Evolutionary conservation across 2,888 invertebrate genomes (phyloP).

Genomic region (Heliothis peltigera): DNA sequence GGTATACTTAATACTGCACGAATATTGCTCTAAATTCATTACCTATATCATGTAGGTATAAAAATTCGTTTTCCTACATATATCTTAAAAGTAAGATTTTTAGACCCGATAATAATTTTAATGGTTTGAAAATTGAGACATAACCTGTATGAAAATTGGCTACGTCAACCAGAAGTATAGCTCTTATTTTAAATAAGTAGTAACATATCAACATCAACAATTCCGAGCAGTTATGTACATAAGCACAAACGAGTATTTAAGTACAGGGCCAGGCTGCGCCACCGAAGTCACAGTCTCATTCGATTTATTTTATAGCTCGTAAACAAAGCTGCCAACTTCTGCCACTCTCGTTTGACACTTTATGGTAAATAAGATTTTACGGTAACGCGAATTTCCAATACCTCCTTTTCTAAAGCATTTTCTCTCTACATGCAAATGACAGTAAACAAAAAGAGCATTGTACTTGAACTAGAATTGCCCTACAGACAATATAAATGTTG

Average conservation of each 20-base stretch:
- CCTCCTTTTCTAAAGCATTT: slow-evolving; percentile 74
- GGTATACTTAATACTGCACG: too few species aligned
- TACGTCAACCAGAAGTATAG: slow-evolving; percentile 15
- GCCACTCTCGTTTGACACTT: slow-evolving; percentile 82
- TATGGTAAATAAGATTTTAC: slow-evolving; percentile 87
- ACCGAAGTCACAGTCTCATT: slow-evolving; percentile 76
- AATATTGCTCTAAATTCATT: too few species aligned
- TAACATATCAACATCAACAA: slow-evolving; percentile 50
- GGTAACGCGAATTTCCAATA: slow-evolving; percentile 77
- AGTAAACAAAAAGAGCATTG: slow-evolving; percentile 73
- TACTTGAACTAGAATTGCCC: slow-evolving; percentile 67
- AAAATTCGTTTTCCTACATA: too few species aligned
- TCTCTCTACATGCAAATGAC: slow-evolving; percentile 81
- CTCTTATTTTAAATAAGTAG: slow-evolving; percentile 42
- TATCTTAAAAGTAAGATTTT: too few species aligned
- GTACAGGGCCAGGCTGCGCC: slow-evolving; percentile 52
- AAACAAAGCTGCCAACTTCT: slow-evolving; percentile 84
- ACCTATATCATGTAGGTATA: too few species aligned
- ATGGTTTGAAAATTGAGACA: too few species aligned
- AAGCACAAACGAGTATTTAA: slow-evolving; percentile 49
- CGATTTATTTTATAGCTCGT: slow-evolving; percentile 88
- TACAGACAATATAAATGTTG: slow-evolving; percentile 70
- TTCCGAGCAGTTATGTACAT: slow-evolving; percentile 33
- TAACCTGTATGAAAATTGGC: not conserved
- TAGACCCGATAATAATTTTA: too few species aligned